Base-by-base conservation (phyloP, 1,140 invertebrate species). In the Papilio aristodemus region DNA sequence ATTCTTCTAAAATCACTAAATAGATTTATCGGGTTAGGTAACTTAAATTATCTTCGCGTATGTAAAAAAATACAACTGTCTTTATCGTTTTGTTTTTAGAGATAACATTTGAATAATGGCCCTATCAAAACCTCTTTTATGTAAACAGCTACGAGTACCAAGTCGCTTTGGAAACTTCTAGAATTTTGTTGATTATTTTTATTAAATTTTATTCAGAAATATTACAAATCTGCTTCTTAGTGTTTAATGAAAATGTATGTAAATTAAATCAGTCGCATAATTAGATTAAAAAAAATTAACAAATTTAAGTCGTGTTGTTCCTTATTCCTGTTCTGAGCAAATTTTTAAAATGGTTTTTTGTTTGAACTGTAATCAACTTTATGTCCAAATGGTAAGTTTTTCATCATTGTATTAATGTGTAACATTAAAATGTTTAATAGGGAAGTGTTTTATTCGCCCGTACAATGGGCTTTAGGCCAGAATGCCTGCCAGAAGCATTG, bases 311-410 rank as follows among this genome's bases (percentile, higher is more conserved):
- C 19, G 19, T 54, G 19, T 54, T 22, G 46, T 54, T 54, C 19
- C 19, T 10, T 54, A 54, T 22, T 54, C 19, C 17, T 22, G 22
- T 54, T 54, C 22, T 54, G 46, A 54, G 19, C 1, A 22, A 22
- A 25, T 54, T 54, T 25, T 54, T 54, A 22, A 54, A 54, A 54
- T 54, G n/a, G 19, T 22, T 54, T 25, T 54, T 54, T 54, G 46
- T 54, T 22, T 22, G 2, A 22, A 9, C 1, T 54, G 46, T 54
- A 54, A 46, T 46, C 19, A 13, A 54, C 46, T 1, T 54, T 54
- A 22, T 46, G 14, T 54, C 4, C 17, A 17, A 50, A n/a, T 43
- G 41, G 6, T 25, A 54, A 19, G 17, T 17, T 43, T 43, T 43
- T 46, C 10, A 13, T 39, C 13, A 39, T 13, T 13, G 38, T 13